phyloP scores from a whole-genome alignment of 2,888 invertebrate species.

The Dexiosoma caninum region DNA sequence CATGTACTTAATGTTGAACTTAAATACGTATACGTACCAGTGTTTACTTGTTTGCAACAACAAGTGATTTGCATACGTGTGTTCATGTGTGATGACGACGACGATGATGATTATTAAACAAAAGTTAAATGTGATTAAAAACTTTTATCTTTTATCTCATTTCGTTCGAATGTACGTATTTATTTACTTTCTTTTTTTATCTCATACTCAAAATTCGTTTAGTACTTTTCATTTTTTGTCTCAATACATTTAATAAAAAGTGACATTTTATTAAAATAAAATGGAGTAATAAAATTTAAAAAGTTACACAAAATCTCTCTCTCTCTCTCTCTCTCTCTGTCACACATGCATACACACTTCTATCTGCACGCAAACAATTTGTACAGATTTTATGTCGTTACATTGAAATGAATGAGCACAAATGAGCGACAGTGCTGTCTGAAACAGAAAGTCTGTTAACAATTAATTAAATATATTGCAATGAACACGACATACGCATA shows the following conservation, averaged over 20 bases:
- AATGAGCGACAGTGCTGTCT: conserved; percentile 15
- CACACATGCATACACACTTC: background rate
- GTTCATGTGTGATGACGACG: conserved; percentile 11
- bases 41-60: background rate
- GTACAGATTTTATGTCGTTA: conserved; percentile 26
- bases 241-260: conserved; percentile 47
- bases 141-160: conserved; percentile 35
- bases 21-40: background rate
- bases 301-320: conserved; percentile 35
- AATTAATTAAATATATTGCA: background rate
- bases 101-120: conserved; percentile 53
- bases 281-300: conserved; percentile 60
- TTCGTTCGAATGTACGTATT: background rate
- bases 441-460: background rate
- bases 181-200: conserved; percentile 5
- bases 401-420: conserved; percentile 43
- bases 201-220: conserved; percentile 21
- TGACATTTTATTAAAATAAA: conserved; percentile 61
- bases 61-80: conserved; percentile 36
- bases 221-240: conserved; percentile 25
- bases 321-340: background rate
- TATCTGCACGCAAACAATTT: conserved; percentile 24
- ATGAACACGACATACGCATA: no score
- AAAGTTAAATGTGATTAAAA: conserved; percentile 62
- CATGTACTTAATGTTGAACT: background rate